Evolutionary conservation across 1,140 invertebrate genomes (phyloP), one percentile per base, ranked within the genome.

Genomic region (Aphaenogaster ashmeadi): DNA sequence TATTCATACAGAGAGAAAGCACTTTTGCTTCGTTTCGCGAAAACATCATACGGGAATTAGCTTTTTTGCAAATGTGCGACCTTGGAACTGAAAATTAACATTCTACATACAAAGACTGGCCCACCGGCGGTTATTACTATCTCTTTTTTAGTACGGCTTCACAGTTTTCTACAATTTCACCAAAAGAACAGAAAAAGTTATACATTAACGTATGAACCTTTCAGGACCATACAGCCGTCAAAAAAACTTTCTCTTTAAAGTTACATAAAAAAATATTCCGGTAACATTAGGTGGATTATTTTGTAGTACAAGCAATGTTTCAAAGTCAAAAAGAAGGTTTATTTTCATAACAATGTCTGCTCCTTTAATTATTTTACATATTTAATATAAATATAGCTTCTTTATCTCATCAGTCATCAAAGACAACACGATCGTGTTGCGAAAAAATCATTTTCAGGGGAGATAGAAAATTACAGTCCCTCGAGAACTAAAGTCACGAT

Each of bases 21-120:
- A 44, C 21, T 83, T 58, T 27, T 58, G 52, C 27, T 56, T 44
- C 27, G 41, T 83, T 58, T 74, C 41, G 41, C 21, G 8, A 56
- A 66, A 83, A 83, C 18, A 72, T 72, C 69, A 15, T 60, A 47
- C 52, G 41, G 18, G 60, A 83, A 74, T 83, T 83, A 74, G 41
- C 41, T 83, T 33, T 33, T 71, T 75, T 50, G 44, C n/a, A 54
- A 62, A 74, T 38, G 54, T 27, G 27, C 18, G 54, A 84, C 33
- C 69, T 62, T 74, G 80, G 52, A 47, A 72, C 79, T 72, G 27
- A 41, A 54, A 72, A 83, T 83, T 83, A 72, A 60, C 80, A 62
- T 13, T 11, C 27, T 38, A n/a, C 41, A 11, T 38, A 50, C 27
- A 58, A 64, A 47, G 56, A 11, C 7, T 56, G 33, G 13, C 15